Evolutionary conservation across 2,113 vertebrate species (phyloP).

Genomic region (Axis porcinus): DNA sequence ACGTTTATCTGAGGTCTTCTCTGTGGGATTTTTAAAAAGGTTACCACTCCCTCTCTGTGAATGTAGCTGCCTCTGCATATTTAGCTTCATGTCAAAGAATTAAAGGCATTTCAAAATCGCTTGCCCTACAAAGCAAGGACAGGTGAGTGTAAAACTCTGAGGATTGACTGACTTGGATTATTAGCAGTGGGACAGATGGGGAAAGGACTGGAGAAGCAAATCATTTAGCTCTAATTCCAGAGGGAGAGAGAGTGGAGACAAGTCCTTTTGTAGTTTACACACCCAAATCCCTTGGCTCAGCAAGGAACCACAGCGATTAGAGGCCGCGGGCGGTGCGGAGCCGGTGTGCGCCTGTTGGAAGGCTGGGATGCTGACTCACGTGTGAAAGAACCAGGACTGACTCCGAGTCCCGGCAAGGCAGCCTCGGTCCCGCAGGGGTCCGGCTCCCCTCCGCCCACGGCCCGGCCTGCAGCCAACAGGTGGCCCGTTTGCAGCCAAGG

Average conservation of each 20-base stretch:
- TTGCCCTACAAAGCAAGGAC: not conserved
- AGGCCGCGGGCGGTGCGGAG: constrained; percentile 73
- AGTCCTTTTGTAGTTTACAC: not conserved
- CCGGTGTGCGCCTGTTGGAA: not conserved
- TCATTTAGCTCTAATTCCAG: not conserved
- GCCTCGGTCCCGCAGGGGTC: constrained; percentile 18
- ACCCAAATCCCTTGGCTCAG: constrained; percentile 66
- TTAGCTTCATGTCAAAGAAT: not conserved
- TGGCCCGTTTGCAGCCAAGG: not conserved
- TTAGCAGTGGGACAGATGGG: not conserved
- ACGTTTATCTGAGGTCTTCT: not conserved
- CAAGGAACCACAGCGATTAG: constrained; percentile 42
- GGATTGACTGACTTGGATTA: not conserved
- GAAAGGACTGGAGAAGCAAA: not conserved
- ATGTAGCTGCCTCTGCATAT: not conserved
- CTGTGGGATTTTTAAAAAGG: not conserved
- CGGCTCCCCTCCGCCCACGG: not conserved
- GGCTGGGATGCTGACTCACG: constrained; percentile 74
- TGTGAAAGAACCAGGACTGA: constrained; percentile 56
- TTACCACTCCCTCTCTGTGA: not conserved
- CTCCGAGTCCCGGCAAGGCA: constrained; percentile 30
- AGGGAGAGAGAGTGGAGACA: not conserved
- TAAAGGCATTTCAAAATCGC: fast-evolving
- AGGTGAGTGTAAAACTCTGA: not conserved
- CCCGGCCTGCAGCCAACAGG: not conserved